Evolutionary conservation across 2,797 vertebrate genomes (phyloP).

Genomic region (Phrynocephalus forsythii): DNA sequence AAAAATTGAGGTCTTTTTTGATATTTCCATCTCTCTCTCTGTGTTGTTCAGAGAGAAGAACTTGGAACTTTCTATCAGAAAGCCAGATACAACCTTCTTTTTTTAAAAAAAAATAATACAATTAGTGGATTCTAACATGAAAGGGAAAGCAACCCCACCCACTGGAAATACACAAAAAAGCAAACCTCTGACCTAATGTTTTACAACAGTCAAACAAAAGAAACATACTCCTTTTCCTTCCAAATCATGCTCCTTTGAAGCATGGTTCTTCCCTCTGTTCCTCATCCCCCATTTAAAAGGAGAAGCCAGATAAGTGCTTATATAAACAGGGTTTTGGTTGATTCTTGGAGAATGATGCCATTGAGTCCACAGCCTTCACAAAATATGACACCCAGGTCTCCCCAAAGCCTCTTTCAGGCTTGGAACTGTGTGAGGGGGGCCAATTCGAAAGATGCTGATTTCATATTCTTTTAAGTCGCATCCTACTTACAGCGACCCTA

Average conservation of each 20-base stretch:
- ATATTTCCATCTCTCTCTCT: slow-evolving; percentile 43
- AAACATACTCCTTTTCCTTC: slow-evolving; percentile 52
- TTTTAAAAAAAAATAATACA: neutral
- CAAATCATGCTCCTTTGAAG: slow-evolving; percentile 74
- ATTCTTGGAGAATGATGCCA: slow-evolving; percentile 70
- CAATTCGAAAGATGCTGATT: too few relatives aligned
- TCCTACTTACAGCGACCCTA: neutral
- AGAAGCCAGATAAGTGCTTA: slow-evolving; percentile 71
- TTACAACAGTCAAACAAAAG: slow-evolving; percentile 70
- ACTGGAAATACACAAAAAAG: slow-evolving; percentile 60
- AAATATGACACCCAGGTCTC: too few relatives aligned
- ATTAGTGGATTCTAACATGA: slow-evolving; percentile 45
- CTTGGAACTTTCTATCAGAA: slow-evolving; percentile 40
- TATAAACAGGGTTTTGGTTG: slow-evolving; percentile 72
- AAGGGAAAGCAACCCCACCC: slow-evolving; percentile 63
- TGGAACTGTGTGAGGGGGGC: too few relatives aligned
- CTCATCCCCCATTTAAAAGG: slow-evolving; percentile 63
- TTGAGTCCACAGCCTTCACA: neutral
- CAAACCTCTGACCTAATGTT: slow-evolving; percentile 69
- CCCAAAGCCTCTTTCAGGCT: too few relatives aligned
- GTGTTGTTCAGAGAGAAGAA: slow-evolving; percentile 61
- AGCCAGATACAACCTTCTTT: slow-evolving; percentile 22
- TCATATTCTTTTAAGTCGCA: neutral
- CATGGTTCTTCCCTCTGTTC: slow-evolving; percentile 68
- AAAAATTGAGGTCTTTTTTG: slow-evolving; percentile 64